Conservation (phyloP, 2,797 vertebrate species). For the Enteromius thamalakanensis region DNA sequence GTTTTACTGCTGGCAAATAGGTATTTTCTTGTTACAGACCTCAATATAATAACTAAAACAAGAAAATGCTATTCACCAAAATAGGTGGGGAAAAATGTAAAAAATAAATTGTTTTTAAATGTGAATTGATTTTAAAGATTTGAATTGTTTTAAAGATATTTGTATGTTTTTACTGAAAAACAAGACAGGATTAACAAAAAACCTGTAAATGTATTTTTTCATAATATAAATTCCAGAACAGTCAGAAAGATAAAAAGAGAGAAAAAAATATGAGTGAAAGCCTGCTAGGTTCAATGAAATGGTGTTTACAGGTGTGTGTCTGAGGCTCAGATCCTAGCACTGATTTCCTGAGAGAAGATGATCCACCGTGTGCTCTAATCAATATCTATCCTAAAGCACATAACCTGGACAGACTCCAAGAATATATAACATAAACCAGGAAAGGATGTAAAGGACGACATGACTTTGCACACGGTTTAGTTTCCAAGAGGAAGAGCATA, state of each 20-base stretch:
- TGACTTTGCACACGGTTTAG: background rate
- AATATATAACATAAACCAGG: slow-evolving; percentile 8
- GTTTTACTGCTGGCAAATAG: background rate
- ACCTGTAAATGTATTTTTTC: background rate
- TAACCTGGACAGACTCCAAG: background rate
- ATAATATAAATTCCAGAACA: background rate
- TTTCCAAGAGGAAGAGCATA: background rate
- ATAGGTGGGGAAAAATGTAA: background rate
- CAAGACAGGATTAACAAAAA: background rate
- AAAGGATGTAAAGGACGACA: slow-evolving; percentile 8
- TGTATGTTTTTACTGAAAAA: background rate
- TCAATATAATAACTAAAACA: background rate
- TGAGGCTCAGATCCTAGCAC: background rate
- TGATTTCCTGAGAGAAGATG: background rate
- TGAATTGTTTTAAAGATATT: background rate
- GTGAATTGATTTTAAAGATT: too few species aligned
- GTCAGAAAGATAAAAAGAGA: background rate
- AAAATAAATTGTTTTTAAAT: background rate
- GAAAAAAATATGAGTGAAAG: background rate
- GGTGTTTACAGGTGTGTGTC: background rate
- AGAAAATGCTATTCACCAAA: background rate
- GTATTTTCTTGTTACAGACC: background rate
- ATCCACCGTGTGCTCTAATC: background rate
- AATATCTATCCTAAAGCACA: slow-evolving; percentile 17
- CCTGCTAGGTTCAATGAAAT: background rate